A percentile compares a stretch with the other conserved stretches of the same genome.
These are phyloP conservation scores for Myotis pilosus DNA, from an alignment of 2,797 vertebrate genomes.

Conservation along the genomic window DNA sequence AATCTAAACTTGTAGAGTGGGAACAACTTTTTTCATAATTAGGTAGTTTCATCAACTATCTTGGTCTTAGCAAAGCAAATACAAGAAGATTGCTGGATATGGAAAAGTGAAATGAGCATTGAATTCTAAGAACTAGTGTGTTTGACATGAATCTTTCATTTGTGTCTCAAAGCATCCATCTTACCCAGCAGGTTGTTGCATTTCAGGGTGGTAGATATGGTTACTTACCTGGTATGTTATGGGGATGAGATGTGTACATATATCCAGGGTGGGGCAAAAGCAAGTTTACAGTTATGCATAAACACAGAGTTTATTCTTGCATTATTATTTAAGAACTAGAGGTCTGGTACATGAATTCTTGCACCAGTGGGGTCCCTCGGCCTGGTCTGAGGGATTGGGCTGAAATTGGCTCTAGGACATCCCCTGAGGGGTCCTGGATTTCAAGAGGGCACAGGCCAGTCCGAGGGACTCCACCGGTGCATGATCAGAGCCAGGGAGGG, in stretches of 20 bases:
- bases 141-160: background rate
- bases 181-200: background rate
- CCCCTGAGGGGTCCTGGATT: too few species aligned
- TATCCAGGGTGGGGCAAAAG: background rate
- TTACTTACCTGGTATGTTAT: background rate
- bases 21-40: background rate
- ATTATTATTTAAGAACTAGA: background rate
- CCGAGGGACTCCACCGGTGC: too few species aligned
- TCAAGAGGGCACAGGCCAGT: too few species aligned
- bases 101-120: background rate
- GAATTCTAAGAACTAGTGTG: background rate
- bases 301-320: background rate
- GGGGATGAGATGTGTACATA: background rate
- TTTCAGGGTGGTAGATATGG: conserved; percentile 25
- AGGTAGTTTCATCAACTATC: background rate
- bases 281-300: background rate
- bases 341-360: too few species aligned
- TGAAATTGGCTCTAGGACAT: too few species aligned
- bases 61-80: background rate
- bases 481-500: too few species aligned
- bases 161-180: background rate
- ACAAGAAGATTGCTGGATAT: background rate
- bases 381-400: too few species aligned
- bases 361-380: too few species aligned
- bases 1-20: background rate